Percentiles rank a stretch among this genome's conserved stretches.
These are phyloP conservation scores for Xenentodon cancila DNA, from an alignment of 2,797 vertebrate species.

Conservation along the genomic window DNA sequence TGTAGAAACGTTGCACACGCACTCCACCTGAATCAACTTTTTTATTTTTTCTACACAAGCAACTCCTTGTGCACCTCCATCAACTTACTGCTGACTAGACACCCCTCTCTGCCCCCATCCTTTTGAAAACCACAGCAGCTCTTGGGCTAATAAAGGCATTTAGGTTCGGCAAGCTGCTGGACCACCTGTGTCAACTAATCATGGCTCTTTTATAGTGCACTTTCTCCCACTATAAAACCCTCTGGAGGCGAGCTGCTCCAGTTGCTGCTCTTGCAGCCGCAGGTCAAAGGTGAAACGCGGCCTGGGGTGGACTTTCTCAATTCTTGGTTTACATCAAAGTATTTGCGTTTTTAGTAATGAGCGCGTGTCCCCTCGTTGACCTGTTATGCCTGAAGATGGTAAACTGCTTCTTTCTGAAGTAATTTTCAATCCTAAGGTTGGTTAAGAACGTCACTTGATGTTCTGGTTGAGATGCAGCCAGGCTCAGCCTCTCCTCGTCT, in stretches of 20 bases:
- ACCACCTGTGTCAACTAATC: constrained; percentile 80
- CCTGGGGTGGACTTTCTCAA: constrained; percentile 28
- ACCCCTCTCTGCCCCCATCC: constrained; percentile 23
- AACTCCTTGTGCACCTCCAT: constrained; percentile 8
- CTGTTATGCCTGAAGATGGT: neutral
- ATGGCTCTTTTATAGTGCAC: constrained; percentile 54
- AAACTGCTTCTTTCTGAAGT: neutral
- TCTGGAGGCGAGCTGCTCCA: constrained; percentile 13
- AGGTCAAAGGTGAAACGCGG: constrained; percentile 40
- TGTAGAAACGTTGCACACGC: neutral
- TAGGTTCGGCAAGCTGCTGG: constrained; percentile 39
- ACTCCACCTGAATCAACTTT: constrained; percentile 43
- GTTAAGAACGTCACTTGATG: constrained; percentile 13
- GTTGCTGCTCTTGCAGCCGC: constrained; percentile 24
- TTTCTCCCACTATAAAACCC: constrained; percentile 69
- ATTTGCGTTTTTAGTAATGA: constrained; percentile 2
- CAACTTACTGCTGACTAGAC: constrained; percentile 60
- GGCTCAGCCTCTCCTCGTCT: constrained; percentile 15
- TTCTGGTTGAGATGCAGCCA: constrained; percentile 17
- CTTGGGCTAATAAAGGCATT: constrained; percentile 61
- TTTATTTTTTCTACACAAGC: constrained; percentile 8
- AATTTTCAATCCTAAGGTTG: constrained; percentile 14
- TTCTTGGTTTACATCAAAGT: neutral
- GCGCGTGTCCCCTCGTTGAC: neutral
- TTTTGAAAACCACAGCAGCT: constrained; percentile 46